Conservation (phyloP, 2,113 vertebrate species). For the Psittacara wagleri region DNA sequence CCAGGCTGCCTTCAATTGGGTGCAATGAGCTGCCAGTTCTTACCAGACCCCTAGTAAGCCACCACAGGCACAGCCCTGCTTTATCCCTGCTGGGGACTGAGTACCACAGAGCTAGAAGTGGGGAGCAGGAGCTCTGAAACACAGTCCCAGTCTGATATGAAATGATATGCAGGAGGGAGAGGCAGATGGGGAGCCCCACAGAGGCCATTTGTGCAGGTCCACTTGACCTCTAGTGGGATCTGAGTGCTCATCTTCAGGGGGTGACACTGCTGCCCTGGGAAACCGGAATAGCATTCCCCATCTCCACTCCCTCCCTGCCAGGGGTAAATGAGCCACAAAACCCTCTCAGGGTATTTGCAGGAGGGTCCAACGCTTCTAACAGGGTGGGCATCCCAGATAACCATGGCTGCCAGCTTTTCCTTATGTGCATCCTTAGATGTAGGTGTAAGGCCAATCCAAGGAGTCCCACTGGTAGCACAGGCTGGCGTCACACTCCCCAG, state of each 20-base stretch:
- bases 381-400: neutral
- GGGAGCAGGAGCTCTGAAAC: neutral
- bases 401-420: rapidly evolving
- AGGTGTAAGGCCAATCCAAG: neutral
- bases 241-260: rapidly evolving
- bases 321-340: neutral
- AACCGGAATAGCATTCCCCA: neutral
- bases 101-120: rapidly evolving
- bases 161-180: neutral
- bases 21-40: neutral
- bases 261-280: neutral
- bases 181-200: neutral
- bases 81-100: rapidly evolving
- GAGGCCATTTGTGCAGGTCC: neutral
- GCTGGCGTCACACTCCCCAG: neutral
- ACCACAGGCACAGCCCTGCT: neutral
- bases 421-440: rapidly evolving
- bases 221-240: neutral
- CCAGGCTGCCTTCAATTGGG: neutral
- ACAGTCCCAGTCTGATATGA: neutral
- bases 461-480: neutral
- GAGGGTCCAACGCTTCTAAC: neutral
- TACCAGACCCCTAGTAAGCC: neutral
- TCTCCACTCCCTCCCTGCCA: neutral
- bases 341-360: neutral